phyloP scores from a whole-genome alignment of 2,113 vertebrate species.

The Rhegmatorhina hoffmannsi region DNA sequence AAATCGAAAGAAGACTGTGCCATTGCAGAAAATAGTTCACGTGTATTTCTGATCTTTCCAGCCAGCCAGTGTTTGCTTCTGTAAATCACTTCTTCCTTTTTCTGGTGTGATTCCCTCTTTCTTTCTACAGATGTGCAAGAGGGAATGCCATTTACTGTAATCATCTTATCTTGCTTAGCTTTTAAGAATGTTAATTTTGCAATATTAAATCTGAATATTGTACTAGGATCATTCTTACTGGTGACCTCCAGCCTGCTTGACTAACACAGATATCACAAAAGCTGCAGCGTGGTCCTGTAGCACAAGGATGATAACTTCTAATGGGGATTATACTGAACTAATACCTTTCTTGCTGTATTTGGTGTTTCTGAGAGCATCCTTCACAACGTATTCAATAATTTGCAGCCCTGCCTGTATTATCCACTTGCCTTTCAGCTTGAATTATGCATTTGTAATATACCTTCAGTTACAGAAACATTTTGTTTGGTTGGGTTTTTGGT shows the following conservation, averaged over 20 bases:
- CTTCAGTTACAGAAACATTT: not conserved
- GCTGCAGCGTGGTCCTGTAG: not conserved
- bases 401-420: not conserved
- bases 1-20: not conserved
- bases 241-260: not conserved
- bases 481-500: too few species aligned
- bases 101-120: not conserved
- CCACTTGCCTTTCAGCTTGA: not conserved
- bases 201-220: not conserved
- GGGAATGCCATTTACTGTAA: constrained; percentile 8
- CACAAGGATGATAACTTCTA: not conserved
- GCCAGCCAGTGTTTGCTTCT: rapidly evolving
- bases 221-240: not conserved
- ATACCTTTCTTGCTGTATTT: not conserved
- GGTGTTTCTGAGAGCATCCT: not conserved
- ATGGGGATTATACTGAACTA: not conserved
- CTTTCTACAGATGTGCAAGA: not conserved
- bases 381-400: not conserved
- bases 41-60: not conserved
- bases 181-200: constrained; percentile 39
- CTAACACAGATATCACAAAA: not conserved
- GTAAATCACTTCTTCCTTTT: not conserved
- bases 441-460: not conserved
- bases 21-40: not conserved
- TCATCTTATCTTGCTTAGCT: constrained; percentile 6